Percentiles rank a stretch among this genome's conserved stretches.
phyloP scores from a whole-genome alignment of 2,113 vertebrate genomes.

The Hiodon alosoides region DNA sequence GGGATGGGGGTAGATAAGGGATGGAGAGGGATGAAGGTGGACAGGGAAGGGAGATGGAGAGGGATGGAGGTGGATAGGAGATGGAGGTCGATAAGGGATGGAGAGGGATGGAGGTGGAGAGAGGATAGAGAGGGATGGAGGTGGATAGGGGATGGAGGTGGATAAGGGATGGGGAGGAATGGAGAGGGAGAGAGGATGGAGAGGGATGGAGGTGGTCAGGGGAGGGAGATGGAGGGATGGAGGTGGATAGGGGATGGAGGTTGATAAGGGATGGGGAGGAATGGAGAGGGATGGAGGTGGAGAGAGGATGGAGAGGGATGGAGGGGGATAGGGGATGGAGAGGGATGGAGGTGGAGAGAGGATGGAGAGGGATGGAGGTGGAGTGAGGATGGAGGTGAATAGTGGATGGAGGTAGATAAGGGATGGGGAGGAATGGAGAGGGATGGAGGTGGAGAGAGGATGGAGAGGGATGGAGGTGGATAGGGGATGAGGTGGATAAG shows the following conservation, averaged over 20 bases:
- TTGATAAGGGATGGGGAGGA: no score
- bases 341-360: constrained; percentile 5
- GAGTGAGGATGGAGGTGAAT: constrained; percentile 46
- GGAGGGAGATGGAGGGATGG: no score
- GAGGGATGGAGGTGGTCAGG: not conserved
- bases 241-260: not conserved
- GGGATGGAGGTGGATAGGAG: not conserved
- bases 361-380: constrained; percentile 39
- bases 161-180: constrained; percentile 22
- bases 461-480: not conserved
- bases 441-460: no score
- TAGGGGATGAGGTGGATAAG: not conserved
- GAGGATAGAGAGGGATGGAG: no score
- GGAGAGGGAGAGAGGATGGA: constrained; percentile 18
- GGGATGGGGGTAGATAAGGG: constrained; percentile 35
- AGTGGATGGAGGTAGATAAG: constrained; percentile 27
- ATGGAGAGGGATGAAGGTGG: not conserved
- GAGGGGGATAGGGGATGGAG: constrained; percentile 3
- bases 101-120: not conserved
- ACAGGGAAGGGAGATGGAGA: no score
- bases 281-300: not conserved
- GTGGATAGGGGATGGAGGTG: no score
- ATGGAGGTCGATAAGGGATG: not conserved
- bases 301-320: not conserved
- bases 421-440: not conserved